phyloP scores from a whole-genome alignment of 2,113 vertebrate species.

The Syngnathoides biaculeatus region DNA sequence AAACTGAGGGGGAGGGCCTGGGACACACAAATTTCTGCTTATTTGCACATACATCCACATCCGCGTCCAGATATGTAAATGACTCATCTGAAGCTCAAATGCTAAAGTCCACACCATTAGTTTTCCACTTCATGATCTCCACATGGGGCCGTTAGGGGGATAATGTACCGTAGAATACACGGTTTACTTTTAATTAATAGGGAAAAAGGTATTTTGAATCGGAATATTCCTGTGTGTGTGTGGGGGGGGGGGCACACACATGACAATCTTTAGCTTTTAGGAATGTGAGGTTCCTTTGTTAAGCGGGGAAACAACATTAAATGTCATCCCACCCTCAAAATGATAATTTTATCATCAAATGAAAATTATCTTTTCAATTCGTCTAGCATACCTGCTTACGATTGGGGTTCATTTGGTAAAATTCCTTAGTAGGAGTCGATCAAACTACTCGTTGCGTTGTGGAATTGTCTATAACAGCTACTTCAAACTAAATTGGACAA shows the following conservation, averaged over 20 bases:
- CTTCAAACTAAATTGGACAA: too few species aligned
- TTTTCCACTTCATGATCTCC: conserved; percentile 99
- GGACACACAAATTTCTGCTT: conserved; percentile 84
- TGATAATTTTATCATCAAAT: not conserved
- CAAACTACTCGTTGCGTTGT: too few species aligned
- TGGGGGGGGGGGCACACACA: too few species aligned
- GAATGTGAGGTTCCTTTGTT: conserved; percentile 68
- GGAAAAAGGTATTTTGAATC: conserved; percentile 87
- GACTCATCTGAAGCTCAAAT: conserved; percentile 91
- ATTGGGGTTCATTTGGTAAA: too few species aligned
- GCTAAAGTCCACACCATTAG: conserved; percentile 99
- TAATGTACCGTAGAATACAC: conserved; percentile 99
- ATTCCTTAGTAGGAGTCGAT: too few species aligned
- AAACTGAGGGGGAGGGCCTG: conserved; percentile 59
- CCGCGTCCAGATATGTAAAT: conserved; percentile 93
- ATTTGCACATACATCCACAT: conserved; percentile 92
- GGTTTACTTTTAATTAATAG: conserved; percentile 99
- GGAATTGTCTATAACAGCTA: too few species aligned
- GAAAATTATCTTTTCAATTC: not conserved
- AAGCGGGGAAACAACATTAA: conserved; percentile 52
- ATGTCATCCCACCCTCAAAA: conserved; percentile 6
- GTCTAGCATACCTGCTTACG: too few species aligned
- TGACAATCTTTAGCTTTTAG: too few species aligned
- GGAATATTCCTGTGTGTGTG: conserved; percentile 96
- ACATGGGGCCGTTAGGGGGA: conserved; percentile 99